Base-by-base conservation (phyloP, 2,113 vertebrate genomes). In the Pongo pygmaeus region DNA sequence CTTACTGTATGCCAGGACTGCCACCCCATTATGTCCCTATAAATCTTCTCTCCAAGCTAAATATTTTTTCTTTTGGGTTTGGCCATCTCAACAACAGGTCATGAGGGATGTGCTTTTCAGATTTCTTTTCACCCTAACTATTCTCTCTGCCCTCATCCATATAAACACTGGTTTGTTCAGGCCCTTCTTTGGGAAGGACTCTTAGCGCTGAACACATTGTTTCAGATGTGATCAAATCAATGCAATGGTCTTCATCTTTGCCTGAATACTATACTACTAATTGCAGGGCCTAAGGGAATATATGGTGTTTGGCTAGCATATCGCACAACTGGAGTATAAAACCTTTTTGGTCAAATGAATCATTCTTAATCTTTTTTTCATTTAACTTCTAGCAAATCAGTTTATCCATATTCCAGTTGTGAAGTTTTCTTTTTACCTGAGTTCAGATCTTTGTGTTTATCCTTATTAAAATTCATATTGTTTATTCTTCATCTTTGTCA, bases 261-360 rank as follows among this genome's bases (percentile, higher is more conserved):
- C 81, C 85, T 94, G 50, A 12, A 16, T 69, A 40, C 30, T 74
- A 20, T 25, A 17, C 52, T 35, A 23, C 32, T 91, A 55, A 77
- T 22, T 77, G 5, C n/a, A 77, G 30, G 16, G 32, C 81, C 38
- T 32, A 55, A 81, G 48, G 43, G 88, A 64, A 87, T 43, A 91
- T 30, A 72, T 18, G 13, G 40, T 78, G 35, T 91, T 84, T 95
- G 81, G 74, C 48, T 91, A 84, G 61, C 27, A 13, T 27, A 64
- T 64, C 75, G 25, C 22, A 43, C 48, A 93, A 61, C 59, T 57
- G n/a, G 38, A 85, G 30, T 59, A 91, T 69, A 72, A 83, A 94
- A n/a, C 40, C n/a, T 93, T 94, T 96, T 72, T 93, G 74, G 43
- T 57, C 85, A 97, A 91, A 80, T 94, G 89, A 97, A 86, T 87